These are phyloP conservation scores for Copidosoma floridanum DNA, from an alignment of 1,140 invertebrate genomes.

Conservation along the genomic window DNA sequence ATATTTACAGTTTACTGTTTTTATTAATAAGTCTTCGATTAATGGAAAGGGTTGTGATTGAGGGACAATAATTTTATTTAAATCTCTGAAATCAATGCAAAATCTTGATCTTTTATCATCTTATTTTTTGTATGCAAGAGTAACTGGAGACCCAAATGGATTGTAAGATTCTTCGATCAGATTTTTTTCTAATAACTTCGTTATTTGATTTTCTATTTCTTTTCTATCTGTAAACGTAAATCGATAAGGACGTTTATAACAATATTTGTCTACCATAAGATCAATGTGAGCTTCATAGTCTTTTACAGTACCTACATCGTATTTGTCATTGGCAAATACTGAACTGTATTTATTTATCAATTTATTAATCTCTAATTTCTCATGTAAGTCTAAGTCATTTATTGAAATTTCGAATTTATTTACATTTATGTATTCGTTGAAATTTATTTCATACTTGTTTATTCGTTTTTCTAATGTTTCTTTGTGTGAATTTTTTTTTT, in stretches of 20 bases:
- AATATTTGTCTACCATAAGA: slow-evolving; percentile 15
- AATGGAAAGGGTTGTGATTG: slow-evolving; percentile 46
- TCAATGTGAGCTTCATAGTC: slow-evolving; percentile 25
- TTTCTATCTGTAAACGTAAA: slow-evolving; percentile 3
- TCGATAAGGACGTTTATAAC: slow-evolving; percentile 1
- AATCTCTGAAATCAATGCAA: slow-evolving; percentile 32
- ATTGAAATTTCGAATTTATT: slow-evolving; percentile 9
- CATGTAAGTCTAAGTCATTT: slow-evolving; percentile 2
- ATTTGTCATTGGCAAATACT: slow-evolving; percentile 29
- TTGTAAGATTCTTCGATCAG: not conserved
- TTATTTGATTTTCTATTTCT: slow-evolving; percentile 2
- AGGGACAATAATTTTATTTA: slow-evolving; percentile 30
- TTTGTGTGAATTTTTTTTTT: not conserved
- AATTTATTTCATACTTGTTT: slow-evolving; percentile 17
- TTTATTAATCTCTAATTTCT: slow-evolving; percentile 14
- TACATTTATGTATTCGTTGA: slow-evolving; percentile 22
- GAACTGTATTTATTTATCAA: slow-evolving; percentile 18
- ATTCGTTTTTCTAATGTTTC: not conserved
- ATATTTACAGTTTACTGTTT: slow-evolving; percentile 37
- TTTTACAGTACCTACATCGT: slow-evolving; percentile 23
- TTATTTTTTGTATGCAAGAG: slow-evolving; percentile 44
- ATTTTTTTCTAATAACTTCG: not conserved
- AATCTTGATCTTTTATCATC: slow-evolving; percentile 40
- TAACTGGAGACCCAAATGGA: slow-evolving; percentile 46
- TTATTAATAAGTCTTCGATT: slow-evolving; percentile 38